Evolutionary conservation across 2,797 vertebrate genomes (phyloP).

Genomic region (Eleutherodactylus coqui): DNA sequence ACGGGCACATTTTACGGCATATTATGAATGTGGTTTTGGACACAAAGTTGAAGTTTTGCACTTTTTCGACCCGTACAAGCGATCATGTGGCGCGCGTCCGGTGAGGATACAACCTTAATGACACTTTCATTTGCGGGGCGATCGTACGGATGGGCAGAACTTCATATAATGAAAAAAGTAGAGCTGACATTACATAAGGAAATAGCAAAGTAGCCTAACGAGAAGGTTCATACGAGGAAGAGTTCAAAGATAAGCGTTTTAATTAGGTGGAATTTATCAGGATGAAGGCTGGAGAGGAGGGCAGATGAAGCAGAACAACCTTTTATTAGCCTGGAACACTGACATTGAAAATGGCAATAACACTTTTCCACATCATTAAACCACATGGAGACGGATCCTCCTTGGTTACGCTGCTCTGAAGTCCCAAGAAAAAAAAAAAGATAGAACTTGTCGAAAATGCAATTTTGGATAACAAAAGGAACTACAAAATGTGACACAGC

Average conservation of each 20-base stretch:
- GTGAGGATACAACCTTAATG: neutral
- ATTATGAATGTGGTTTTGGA: too few relatives aligned
- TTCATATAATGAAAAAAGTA: slow-evolving; percentile 54
- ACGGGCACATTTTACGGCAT: too few relatives aligned
- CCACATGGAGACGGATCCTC: slow-evolving; percentile 49
- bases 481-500: neutral
- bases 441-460: neutral
- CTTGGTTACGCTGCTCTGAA: slow-evolving; percentile 30
- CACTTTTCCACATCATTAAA: slow-evolving; percentile 65
- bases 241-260: slow-evolving; percentile 68
- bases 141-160: slow-evolving; percentile 63
- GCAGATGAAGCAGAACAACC: slow-evolving; percentile 62
- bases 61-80: too few relatives aligned
- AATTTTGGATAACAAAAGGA: neutral
- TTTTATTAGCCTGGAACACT: slow-evolving; percentile 35
- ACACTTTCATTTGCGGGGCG: slow-evolving; percentile 68
- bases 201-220: slow-evolving; percentile 72
- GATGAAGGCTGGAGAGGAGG: slow-evolving; percentile 57
- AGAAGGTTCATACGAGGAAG: slow-evolving; percentile 70
- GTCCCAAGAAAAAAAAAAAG: slow-evolving; percentile 8
- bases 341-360: slow-evolving; percentile 60
- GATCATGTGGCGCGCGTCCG: too few relatives aligned
- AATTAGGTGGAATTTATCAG: slow-evolving; percentile 68
- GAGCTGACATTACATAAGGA: slow-evolving; percentile 64
- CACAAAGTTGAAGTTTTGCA: too few relatives aligned